Percentiles rank a stretch among this genome's conserved stretches.
phyloP scores from a whole-genome alignment of 2,797 vertebrate species.

The Diplodus puntazzo region DNA sequence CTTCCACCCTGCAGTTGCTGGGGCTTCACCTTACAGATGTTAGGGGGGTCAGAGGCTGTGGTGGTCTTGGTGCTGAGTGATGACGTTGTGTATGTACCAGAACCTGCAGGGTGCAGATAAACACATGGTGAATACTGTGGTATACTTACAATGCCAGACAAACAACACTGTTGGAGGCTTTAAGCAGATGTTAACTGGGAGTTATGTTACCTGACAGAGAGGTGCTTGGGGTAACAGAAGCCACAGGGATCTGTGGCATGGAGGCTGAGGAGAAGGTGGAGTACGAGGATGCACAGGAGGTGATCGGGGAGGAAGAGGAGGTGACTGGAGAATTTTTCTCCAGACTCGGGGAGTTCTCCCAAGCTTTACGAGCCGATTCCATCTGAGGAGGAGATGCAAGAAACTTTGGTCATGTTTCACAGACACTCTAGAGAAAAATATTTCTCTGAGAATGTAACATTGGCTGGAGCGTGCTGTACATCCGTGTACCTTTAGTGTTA shows the following conservation, averaged over 20 bases:
- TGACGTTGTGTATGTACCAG: slow-evolving; percentile 96
- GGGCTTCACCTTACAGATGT: slow-evolving; percentile 99
- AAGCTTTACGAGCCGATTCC: slow-evolving; percentile 98
- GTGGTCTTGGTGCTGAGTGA: slow-evolving; percentile 97
- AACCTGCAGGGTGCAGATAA: slow-evolving; percentile 80
- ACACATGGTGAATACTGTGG: background rate
- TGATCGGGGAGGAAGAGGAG: slow-evolving; percentile 92
- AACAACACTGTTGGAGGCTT: no score
- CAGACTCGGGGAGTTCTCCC: slow-evolving; percentile 98
- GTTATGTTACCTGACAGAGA: slow-evolving; percentile 90
- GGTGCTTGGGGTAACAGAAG: slow-evolving; percentile 97
- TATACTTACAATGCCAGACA: no score
- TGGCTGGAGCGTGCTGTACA: background rate
- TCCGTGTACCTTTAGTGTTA: slow-evolving; percentile 94
- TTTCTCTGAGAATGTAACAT: background rate
- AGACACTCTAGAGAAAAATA: background rate
- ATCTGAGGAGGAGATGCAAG: slow-evolving; percentile 85
- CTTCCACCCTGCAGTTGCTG: slow-evolving; percentile 95
- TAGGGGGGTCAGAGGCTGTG: slow-evolving; percentile 96
- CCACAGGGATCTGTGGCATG: slow-evolving; percentile 96
- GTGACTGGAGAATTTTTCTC: slow-evolving; percentile 96
- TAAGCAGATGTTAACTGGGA: no score
- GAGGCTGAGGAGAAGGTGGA: slow-evolving; percentile 96
- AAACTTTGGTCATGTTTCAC: background rate
- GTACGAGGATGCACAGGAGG: slow-evolving; percentile 89